Base-by-base conservation (phyloP, 2,888 invertebrate genomes). In the Agapetus fuscipes region DNA sequence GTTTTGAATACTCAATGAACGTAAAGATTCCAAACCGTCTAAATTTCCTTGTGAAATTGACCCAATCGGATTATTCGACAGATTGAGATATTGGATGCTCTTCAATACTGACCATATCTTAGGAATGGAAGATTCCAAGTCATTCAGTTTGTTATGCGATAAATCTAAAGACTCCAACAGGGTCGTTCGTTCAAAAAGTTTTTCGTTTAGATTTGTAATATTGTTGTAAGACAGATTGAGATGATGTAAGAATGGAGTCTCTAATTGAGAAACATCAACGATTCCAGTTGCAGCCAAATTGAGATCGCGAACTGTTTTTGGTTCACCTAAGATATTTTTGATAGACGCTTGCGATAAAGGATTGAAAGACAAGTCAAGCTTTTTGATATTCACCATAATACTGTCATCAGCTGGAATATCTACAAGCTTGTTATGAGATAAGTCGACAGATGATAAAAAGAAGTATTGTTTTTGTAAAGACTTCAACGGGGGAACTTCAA, bases 371-470 rank as follows among this genome's bases (percentile, higher is more conserved):
- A 93, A 63, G 60, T 93, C 90, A 6, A 93, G 64, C 48, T 80
- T 76, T 56, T 91, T 91, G 3, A 91, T 83, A 54, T 88, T 90
- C 0, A 86, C 86, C 72, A 91, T 79, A 2, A 88, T 81, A 52
- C 82, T 83, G 39, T 89, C 83, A 55, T 90, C 90, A 1, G 82
- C 77, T 10, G 88, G 88, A 39, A 93, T 80, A 37, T 84, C 81
- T 12, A 73, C 69, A 29, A 93, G 76, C 51, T 77, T 75, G 55
- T 91, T 91, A 37, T 76, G 64, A 2, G 88, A 83, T 45, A 91
- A 66, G 58, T 86, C 83, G 3, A 91, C 78, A 1, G 80, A 76
- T 0, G 83, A 79, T 1, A 88, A 74, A 55, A 84, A 85, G 60
- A 86, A 86, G 55, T 84, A 85, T 56, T 91, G 91, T 35, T 82